These are phyloP conservation scores for Ptychodera flava DNA, from an alignment of 35 echinoderm and acorn worm genomes.

Conservation along the genomic window DNA sequence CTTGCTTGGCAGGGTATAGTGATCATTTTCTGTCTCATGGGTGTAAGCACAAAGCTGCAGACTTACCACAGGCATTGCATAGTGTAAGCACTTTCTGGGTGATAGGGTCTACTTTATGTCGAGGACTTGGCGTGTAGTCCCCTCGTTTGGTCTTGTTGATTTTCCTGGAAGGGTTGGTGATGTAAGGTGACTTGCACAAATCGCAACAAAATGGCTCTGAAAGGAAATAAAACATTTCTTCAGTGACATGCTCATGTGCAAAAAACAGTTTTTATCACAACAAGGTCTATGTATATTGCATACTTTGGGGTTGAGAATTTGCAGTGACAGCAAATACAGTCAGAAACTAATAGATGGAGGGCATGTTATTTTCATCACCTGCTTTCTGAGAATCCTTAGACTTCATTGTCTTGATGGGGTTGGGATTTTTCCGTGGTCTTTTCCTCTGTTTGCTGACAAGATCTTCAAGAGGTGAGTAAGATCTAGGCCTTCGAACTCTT, in stretches of 20 bases:
- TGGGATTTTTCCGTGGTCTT: neutral
- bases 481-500: neutral
- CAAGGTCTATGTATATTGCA: too few relatives aligned
- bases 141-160: conserved; percentile 17
- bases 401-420: neutral
- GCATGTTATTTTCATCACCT: neutral
- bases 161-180: conserved; percentile 40
- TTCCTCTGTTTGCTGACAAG: neutral
- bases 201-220: conserved; percentile 63
- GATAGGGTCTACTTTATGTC: conserved; percentile 67
- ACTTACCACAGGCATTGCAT: conserved; percentile 96
- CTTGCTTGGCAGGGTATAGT: too few relatives aligned
- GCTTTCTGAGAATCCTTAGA: neutral
- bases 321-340: too few relatives aligned
- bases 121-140: conserved; percentile 24
- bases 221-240: neutral
- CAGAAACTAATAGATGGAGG: too few relatives aligned
- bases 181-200: conserved; percentile 41
- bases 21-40: too few relatives aligned
- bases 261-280: too few relatives aligned
- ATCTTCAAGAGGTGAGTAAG: neutral
- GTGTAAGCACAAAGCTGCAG: too few relatives aligned
- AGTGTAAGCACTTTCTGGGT: conserved; percentile 59
- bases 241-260: too few relatives aligned
- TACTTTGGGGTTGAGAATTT: too few relatives aligned